These are phyloP conservation scores for Microchirus variegatus DNA, from an alignment of 2,797 vertebrate species.

Conservation along the genomic window DNA sequence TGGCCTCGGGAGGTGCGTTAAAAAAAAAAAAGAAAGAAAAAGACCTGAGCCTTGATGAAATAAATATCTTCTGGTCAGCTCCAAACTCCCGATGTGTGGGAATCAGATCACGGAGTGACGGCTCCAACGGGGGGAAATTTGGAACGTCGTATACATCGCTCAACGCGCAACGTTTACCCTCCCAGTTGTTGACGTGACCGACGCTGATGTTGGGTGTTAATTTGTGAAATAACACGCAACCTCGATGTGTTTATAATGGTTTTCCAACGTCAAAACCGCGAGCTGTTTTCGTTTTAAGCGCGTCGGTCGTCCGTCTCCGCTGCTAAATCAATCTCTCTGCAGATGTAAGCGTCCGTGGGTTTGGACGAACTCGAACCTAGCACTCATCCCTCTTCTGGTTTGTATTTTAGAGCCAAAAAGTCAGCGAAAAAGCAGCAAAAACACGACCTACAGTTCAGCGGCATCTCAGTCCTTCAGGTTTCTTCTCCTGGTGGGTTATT, in stretches of 20 bases:
- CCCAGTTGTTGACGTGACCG: neutral
- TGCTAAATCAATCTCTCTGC: slow-evolving; percentile 58
- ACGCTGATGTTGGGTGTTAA: too few relatives aligned
- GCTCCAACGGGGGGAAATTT: slow-evolving; percentile 36
- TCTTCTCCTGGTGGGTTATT: slow-evolving; percentile 52
- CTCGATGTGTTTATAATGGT: neutral
- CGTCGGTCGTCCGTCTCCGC: slow-evolving; percentile 12
- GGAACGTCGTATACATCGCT: slow-evolving; percentile 40
- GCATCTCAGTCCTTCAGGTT: slow-evolving; percentile 61
- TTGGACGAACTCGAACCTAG: slow-evolving; percentile 56
- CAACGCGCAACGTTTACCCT: slow-evolving; percentile 45
- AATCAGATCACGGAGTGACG: slow-evolving; percentile 75
- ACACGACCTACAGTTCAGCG: slow-evolving; percentile 71
- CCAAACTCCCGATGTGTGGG: slow-evolving; percentile 55
- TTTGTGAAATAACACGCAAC: too few relatives aligned
- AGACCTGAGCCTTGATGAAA: slow-evolving; percentile 78
- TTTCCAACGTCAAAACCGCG: neutral
- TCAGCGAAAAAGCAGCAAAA: slow-evolving; percentile 68
- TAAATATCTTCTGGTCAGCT: slow-evolving; percentile 74
- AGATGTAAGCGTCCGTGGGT: slow-evolving; percentile 40
- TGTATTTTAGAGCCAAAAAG: slow-evolving; percentile 77
- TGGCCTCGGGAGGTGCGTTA: slow-evolving; percentile 77
- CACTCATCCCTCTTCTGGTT: slow-evolving; percentile 66
- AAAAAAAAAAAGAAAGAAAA: slow-evolving; percentile 80
- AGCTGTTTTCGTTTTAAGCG: slow-evolving; percentile 38